These are phyloP conservation scores for Aphodius sticticus DNA, from an alignment of 2,888 invertebrate species.

Conservation along the genomic window DNA sequence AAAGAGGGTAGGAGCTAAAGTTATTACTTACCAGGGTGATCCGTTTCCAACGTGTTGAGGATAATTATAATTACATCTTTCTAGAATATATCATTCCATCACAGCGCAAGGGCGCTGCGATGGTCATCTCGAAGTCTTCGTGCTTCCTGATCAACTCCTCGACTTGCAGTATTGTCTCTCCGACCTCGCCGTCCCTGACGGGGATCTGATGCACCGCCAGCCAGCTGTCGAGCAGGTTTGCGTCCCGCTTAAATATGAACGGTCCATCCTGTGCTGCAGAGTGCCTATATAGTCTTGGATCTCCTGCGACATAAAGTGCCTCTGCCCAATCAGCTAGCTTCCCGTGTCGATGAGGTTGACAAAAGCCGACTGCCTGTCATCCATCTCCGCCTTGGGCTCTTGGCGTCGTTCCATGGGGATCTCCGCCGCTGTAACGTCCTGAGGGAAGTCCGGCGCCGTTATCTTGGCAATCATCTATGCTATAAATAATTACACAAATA, in stretches of 20 bases:
- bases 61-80: too few species aligned
- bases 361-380: constrained; percentile 85
- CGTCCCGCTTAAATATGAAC: constrained; percentile 89
- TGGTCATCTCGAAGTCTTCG: constrained; percentile 94
- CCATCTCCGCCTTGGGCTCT: constrained; percentile 89
- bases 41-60: constrained; percentile 83
- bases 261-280: constrained; percentile 72
- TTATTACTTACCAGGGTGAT: constrained; percentile 80
- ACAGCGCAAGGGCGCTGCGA: constrained; percentile 93
- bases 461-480: constrained; percentile 95
- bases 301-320: constrained; percentile 86
- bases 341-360: constrained; percentile 81
- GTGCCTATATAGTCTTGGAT: constrained; percentile 82
- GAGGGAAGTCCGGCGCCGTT: constrained; percentile 89
- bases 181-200: constrained; percentile 83
- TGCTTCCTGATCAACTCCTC: constrained; percentile 93
- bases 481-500: too few species aligned
- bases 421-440: constrained; percentile 90
- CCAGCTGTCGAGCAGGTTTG: constrained; percentile 92
- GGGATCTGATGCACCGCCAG: constrained; percentile 72
- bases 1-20: too few species aligned
- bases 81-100: too few species aligned
- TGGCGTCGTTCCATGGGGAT: constrained; percentile 82
- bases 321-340: constrained; percentile 75
- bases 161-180: constrained; percentile 88